Percentiles rank a stretch among this genome's conserved stretches.
phyloP scores from a whole-genome alignment of 2,797 vertebrate genomes.

The Craterocephalus amniculus region DNA sequence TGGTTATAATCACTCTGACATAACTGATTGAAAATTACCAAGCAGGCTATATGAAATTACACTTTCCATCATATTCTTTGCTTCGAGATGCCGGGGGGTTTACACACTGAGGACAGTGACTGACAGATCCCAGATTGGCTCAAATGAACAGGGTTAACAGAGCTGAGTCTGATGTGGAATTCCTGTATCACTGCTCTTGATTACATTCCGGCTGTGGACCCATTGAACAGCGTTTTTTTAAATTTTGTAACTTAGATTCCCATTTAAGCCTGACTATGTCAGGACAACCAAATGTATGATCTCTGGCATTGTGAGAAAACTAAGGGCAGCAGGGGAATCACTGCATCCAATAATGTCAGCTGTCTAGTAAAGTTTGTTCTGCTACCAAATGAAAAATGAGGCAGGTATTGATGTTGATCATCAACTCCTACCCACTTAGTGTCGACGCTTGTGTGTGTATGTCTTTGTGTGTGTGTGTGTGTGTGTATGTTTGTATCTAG shows the following conservation, averaged over 20 bases:
- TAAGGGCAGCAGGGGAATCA: background rate
- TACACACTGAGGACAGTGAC: too few relatives aligned
- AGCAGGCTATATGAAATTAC: too few relatives aligned
- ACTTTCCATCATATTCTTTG: too few relatives aligned
- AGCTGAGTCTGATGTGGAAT: background rate
- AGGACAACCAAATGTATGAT: background rate
- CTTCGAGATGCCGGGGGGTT: too few relatives aligned
- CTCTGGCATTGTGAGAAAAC: background rate
- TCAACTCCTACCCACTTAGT: background rate
- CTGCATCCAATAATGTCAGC: background rate
- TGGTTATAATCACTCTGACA: background rate
- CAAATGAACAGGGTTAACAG: background rate
- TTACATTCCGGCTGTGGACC: background rate
- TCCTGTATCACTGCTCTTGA: background rate
- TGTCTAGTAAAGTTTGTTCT: background rate
- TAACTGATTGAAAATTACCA: background rate
- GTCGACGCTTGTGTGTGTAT: too few relatives aligned
- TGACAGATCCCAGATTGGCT: background rate
- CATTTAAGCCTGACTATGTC: background rate
- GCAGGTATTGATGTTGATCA: background rate
- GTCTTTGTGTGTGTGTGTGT: too few relatives aligned
- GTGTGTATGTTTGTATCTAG: too few relatives aligned
- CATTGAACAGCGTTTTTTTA: background rate
- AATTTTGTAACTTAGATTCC: too few relatives aligned
- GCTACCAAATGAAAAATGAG: background rate